Evolutionary conservation across 2,797 vertebrate genomes (phyloP), one percentile per base, ranked within the genome.

Genomic region (Spinus pinus): DNA sequence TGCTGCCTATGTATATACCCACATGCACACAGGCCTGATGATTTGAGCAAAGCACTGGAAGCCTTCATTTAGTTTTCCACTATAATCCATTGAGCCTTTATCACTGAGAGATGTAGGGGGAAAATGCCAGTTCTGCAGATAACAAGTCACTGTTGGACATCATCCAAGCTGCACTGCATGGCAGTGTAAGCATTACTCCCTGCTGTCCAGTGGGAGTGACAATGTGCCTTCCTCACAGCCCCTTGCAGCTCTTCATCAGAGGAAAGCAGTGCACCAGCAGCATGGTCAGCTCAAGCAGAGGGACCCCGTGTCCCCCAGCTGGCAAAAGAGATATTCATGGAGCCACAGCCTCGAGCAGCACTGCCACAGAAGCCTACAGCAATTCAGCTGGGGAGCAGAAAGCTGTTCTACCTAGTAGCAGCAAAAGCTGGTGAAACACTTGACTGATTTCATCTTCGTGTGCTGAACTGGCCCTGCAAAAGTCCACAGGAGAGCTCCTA

Each of bases 311-410:
- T 67, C 51, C 6, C 21, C 25, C 39, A 31, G 6, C 0, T 50
- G 23, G 54, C 46, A 35, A 33, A 77, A 69, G 24, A 90, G 70
- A 54, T 58, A 67, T 33, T 41, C 0, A 1, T 21, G n/a, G 25
- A 83, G 11, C 27, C 14, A 9, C 18, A 47, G 37, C 54, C 37
- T 69, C 0, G 0, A 56, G 27, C 19, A 65, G 14, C 56, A 62
- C 21, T 80, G 51, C 27, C 31, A 27, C 41, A 61, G 30, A 75
- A 92, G 35, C 57, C 57, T 37, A 4, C 25, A 58, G 35, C 19
- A 53, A 66, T 61, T 58, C 24, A 54, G 24, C 23, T 28, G 49
- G 6, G 24, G 44, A 62, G 4, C 25, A 84, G 65, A 84, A 79
- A 83, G 18, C 3, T 70, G 22, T 3, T 33, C 61, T 67, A 51